Base-by-base conservation (phyloP, 2,888 invertebrate genomes). In the Agriopis aurantiaria region DNA sequence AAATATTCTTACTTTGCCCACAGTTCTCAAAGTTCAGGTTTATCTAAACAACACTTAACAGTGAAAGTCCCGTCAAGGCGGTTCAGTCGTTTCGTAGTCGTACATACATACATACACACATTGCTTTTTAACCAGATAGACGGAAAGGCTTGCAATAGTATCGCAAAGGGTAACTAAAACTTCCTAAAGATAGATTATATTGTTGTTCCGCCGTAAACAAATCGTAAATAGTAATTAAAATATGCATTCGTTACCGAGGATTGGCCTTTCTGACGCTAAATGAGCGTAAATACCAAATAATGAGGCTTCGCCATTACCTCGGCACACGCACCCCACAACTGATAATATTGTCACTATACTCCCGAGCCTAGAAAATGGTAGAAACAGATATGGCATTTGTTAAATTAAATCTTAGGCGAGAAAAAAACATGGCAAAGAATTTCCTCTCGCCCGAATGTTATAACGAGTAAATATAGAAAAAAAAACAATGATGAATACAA, bases 141-240 rank as follows among this genome's bases (percentile, higher is more conserved):
- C 3, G 33, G 33, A 5, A 33, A 33, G 5, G 8, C 17, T 43
- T 57, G 11, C 10, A 14, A 41, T 14, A 55, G 40, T 43, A 57
- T n/a, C n/a, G 55, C 17, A 14, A 4, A 57, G 3, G 14, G 2
- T 41, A 56, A 41, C 3, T n/a, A 8, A 11, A 43, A 41, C 9
- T 5, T 11, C 14, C 8, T 8, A 0, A 56, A 14, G 17, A 56
- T 23, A 7, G 14, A 43, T 10, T 14, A 4, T 12, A 17, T 17
- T 23, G 8, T n/a, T 52, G 43, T 52, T 43, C 41, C 41, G 23
- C 43, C n/a, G 62, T 65, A 69, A 69, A 69, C 65, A 69, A 69
- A 69, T 61, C 65, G 60, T 65, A 65, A 69, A 65, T 41, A 61
- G 51, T 57, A 61, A 61, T 61, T 59, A 65, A 69, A 46, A 60